phyloP scores from a whole-genome alignment of 2,888 invertebrate species.

The Hipparchia sbordonii region DNA sequence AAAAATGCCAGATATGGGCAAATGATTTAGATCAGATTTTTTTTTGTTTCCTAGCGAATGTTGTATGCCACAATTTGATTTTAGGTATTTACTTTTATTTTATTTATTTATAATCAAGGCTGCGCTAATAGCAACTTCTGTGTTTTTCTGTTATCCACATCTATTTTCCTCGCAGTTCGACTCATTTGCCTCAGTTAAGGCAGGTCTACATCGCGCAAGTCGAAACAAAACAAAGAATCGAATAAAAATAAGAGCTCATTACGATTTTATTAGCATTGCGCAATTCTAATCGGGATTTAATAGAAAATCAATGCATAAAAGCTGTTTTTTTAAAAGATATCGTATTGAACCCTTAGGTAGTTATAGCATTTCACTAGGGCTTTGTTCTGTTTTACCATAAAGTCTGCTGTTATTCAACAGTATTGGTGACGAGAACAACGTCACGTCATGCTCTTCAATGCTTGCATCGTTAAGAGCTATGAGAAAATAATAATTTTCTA shows the following conservation, averaged over 20 bases:
- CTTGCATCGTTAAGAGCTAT: slow-evolving; percentile 28
- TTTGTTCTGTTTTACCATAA: slow-evolving; percentile 20
- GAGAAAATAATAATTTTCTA: slow-evolving; percentile 22
- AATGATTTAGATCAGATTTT: no score
- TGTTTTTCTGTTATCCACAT: no score
- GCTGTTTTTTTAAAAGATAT: slow-evolving; percentile 4
- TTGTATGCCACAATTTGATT: no score
- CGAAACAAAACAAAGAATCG: neutral
- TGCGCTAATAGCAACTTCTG: no score
- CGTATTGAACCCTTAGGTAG: neutral
- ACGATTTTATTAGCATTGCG: slow-evolving; percentile 1
- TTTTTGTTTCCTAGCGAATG: no score
- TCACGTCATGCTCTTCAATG: slow-evolving; percentile 26
- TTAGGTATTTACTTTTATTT: no score
- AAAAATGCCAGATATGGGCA: no score
- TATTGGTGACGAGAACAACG: slow-evolving; percentile 31
- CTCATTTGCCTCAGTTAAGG: no score
- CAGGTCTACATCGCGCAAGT: neutral
- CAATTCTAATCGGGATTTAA: slow-evolving; percentile 15
- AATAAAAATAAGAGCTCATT: neutral
- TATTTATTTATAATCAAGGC: no score
- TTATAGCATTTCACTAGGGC: slow-evolving; percentile 23
- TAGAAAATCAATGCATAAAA: slow-evolving; percentile 15
- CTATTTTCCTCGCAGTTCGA: no score
- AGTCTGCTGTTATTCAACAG: slow-evolving; percentile 34